These are phyloP conservation scores for Caenorhabditis zanzibari DNA, from an alignment of 2,888 invertebrate genomes.

Conservation along the genomic window DNA sequence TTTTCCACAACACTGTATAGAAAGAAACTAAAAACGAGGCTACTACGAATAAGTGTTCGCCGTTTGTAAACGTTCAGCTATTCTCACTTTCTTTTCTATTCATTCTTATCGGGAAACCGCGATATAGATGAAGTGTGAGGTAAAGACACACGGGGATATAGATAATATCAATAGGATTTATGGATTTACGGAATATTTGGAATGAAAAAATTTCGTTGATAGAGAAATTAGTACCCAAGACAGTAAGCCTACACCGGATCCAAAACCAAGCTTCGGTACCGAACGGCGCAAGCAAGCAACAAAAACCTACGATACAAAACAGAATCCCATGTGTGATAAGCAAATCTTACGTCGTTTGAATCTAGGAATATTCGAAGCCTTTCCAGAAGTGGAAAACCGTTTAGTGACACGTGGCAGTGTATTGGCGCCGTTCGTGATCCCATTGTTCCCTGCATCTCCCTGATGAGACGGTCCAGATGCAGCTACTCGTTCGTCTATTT, in stretches of 20 bases:
- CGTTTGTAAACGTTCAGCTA: background rate
- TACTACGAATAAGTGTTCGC: background rate
- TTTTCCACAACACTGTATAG: too few relatives aligned
- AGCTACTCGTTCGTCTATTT: slow-evolving; percentile 7
- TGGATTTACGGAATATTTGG: background rate
- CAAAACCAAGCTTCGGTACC: slow-evolving; percentile 3
- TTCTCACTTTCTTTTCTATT: slow-evolving; percentile 46
- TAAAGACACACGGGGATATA: background rate
- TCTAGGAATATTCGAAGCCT: slow-evolving; percentile 59
- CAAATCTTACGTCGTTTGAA: slow-evolving; percentile 66
- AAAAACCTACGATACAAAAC: background rate
- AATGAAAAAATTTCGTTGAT: background rate
- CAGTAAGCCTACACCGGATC: background rate
- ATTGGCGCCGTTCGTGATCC: slow-evolving; percentile 34
- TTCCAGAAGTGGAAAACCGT: slow-evolving; percentile 38
- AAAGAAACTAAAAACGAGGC: slow-evolving; percentile 10
- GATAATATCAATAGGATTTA: background rate
- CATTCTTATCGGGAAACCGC: slow-evolving; percentile 10
- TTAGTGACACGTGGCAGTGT: slow-evolving; percentile 62
- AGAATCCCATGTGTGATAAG: background rate
- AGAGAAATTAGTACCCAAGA: background rate
- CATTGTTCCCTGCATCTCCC: background rate
- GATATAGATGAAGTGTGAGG: background rate
- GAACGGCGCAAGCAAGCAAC: slow-evolving; percentile 13
- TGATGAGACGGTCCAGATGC: background rate